phyloP scores from a whole-genome alignment of 92 coral and sea anemone genomes.

The Palythoa grandiflora region DNA sequence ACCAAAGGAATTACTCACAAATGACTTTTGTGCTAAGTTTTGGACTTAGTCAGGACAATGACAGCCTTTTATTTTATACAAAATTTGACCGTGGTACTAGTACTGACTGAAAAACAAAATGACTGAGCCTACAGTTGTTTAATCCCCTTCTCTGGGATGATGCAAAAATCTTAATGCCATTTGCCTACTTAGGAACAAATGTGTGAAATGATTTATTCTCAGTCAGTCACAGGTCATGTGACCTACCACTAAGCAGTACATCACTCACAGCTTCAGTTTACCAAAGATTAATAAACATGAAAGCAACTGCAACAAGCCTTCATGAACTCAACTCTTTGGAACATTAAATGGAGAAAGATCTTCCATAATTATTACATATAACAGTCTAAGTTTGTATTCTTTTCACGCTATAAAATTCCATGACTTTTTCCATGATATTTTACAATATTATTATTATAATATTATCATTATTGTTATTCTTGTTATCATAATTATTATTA shows the following conservation, averaged over 20 bases:
- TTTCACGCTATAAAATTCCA: no score
- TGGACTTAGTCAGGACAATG: no score
- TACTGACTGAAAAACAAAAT: no score
- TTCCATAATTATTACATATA: not conserved
- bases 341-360: not conserved
- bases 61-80: no score
- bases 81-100: no score
- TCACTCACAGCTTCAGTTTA: not conserved
- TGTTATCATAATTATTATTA: no score
- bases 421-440: no score
- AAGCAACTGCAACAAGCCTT: not conserved
- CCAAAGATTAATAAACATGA: conserved; percentile 35
- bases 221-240: conserved; percentile 3
- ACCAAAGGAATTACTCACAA: no score
- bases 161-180: not conserved
- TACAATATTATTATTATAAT: no score
- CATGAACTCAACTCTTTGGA: conserved; percentile 41
- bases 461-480: no score
- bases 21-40: no score
- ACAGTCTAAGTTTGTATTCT: no score
- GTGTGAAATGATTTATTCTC: conserved; percentile 33
- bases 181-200: not conserved
- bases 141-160: not conserved
- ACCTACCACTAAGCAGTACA: conserved; percentile 32
- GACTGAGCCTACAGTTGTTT: not conserved